These are phyloP conservation scores for Micropoecilia bifurca DNA, from an alignment of 2,797 vertebrate genomes.

Conservation along the genomic window DNA sequence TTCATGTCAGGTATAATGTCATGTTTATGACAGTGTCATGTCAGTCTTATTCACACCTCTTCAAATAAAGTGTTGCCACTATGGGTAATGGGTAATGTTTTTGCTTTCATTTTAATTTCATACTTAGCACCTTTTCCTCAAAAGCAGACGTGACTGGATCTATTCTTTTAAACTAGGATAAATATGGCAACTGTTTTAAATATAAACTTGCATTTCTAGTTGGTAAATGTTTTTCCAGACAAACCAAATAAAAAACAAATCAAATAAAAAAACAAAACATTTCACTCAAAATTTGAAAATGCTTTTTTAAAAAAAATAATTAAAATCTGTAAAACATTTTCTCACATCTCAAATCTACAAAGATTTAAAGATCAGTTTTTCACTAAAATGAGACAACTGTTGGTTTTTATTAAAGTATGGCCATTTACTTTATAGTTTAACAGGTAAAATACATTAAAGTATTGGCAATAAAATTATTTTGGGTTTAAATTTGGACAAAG, in stretches of 20 bases:
- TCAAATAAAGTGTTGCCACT: too few relatives aligned
- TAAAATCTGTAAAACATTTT: too few relatives aligned
- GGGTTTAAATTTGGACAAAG: neutral
- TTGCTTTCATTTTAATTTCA: neutral
- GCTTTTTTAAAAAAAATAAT: neutral
- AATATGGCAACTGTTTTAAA: neutral
- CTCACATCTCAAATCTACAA: neutral
- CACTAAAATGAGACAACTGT: neutral
- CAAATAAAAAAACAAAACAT: neutral
- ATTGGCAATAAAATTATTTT: neutral
- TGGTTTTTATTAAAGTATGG: neutral
- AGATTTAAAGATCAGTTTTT: neutral
- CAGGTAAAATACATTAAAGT: neutral
- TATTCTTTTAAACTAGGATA: neutral
- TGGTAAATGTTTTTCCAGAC: neutral
- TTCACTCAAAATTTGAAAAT: neutral
- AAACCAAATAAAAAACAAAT: neutral
- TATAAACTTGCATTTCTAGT: neutral
- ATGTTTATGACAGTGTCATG: too few relatives aligned
- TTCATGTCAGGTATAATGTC: too few relatives aligned
- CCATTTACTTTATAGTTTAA: neutral
- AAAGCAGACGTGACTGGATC: neutral
- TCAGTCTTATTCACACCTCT: too few relatives aligned
- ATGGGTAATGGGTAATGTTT: neutral
- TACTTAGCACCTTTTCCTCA: neutral